Evolutionary conservation across 2,888 invertebrate genomes (phyloP), one percentile per base, ranked within the genome.

Genomic region (Drosophila ustulata): DNA sequence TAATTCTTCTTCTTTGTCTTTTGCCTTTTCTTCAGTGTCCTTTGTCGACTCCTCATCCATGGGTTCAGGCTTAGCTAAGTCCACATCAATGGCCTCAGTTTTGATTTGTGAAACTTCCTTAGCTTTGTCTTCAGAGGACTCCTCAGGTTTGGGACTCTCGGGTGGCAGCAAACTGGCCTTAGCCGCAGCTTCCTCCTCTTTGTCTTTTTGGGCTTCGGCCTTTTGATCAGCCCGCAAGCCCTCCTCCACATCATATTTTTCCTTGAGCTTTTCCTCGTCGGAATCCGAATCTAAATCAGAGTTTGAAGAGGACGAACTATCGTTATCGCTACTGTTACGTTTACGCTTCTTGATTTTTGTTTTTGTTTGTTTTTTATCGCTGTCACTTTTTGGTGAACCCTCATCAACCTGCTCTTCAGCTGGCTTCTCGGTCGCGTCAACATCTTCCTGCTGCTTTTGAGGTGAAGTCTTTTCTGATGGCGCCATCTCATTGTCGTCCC

Each of bases 241-340:
- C 8, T 78, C 65, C 39, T 77, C 91, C 23, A 91, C 82, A 61
- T 91, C 90, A 63, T 91, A 91, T 64, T 91, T 91, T 18, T 75
- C 73, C 43, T 92, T 90, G 89, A 93, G 80, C 92, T 93, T 79
- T 93, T 89, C 88, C 37, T 89, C 90, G 53, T 89, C 89, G n/a
- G 89, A 82, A 57, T 91, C 28, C 1, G 89, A 61, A 1, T 85
- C 84, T 4, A 88, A 80, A 39, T 89, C 88, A 3, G 90, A 91
- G 51, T 80, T 85, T 0, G 89, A 87, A 0, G 90, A 89, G 0
- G 88, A 92, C 76, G 80, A 90, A 8, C 88, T 90, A 59, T 91
- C 89, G 30, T 89, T 77, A 46, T 83, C 90, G 52, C 88, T 90
- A 30, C 68, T 84, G 46, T 75, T 82, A n/a, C 89, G 81, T n/a